Evolutionary conservation across 1,140 invertebrate species (phyloP).

Genomic region (Maniola jurtina): DNA sequence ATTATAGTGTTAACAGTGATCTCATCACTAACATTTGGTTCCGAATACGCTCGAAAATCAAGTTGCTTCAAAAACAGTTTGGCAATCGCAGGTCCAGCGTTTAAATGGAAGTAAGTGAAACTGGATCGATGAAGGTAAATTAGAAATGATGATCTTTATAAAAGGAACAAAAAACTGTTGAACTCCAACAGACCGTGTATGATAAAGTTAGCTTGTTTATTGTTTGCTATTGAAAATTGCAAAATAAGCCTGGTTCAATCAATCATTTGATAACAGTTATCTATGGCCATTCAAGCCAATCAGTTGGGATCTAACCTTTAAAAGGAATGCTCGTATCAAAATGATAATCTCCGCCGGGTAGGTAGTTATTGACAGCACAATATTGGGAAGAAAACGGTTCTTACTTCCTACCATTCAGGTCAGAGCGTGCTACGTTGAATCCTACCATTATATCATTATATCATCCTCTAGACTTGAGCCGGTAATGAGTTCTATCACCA

Average conservation of each 20-base stretch:
- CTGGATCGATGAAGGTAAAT: too few relatives aligned
- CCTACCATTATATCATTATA: not conserved
- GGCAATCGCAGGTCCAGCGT: too few relatives aligned
- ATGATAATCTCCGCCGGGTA: not conserved
- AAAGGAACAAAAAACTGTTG: too few relatives aligned
- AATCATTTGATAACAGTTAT: slow-evolving; percentile 1
- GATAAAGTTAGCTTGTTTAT: not conserved
- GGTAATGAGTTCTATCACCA: not conserved
- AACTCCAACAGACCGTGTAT: not conserved
- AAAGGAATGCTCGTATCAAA: not conserved
- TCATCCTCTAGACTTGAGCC: not conserved
- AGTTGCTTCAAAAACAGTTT: too few relatives aligned
- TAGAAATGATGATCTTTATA: too few relatives aligned
- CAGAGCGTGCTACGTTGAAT: not conserved
- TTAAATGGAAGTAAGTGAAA: too few relatives aligned
- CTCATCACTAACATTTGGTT: too few relatives aligned
- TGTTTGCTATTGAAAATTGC: not conserved
- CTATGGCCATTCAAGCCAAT: not conserved
- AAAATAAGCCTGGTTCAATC: not conserved
- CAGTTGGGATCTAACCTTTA: not conserved
- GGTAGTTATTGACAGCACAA: slow-evolving; percentile 4
- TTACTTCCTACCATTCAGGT: not conserved
- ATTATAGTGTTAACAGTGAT: too few relatives aligned
- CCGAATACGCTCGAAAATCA: too few relatives aligned
- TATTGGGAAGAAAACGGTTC: not conserved